A percentile compares a stretch with the other conserved stretches of the same genome.
Conservation (phyloP, 64 coral and sea anemone species). For the Porites lutea region DNA sequence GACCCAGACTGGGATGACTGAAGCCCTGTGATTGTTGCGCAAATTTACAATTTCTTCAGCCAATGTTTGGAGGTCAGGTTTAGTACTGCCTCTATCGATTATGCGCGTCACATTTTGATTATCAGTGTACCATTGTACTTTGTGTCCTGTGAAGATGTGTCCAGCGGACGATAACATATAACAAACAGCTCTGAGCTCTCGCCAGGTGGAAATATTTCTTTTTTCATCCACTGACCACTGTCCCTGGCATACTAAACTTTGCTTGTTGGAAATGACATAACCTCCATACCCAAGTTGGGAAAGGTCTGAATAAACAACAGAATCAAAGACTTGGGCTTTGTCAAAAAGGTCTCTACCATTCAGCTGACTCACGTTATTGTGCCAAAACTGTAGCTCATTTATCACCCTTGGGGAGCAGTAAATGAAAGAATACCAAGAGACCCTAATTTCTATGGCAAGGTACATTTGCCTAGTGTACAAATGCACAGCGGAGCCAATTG, state of each 20-base stretch:
- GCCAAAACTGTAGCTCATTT: conserved; percentile 54
- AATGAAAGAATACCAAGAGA: conserved; percentile 15
- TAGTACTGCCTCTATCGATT: conserved; percentile 37
- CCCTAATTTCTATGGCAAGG: conserved; percentile 41
- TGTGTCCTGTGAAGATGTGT: background rate
- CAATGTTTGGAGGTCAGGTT: conserved; percentile 5
- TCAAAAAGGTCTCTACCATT: conserved; percentile 35
- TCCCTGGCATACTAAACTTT: background rate
- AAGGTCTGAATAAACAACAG: conserved; percentile 38
- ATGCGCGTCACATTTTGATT: conserved; percentile 50
- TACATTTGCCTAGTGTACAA: conserved; percentile 54
- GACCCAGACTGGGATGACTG: conserved; percentile 35
- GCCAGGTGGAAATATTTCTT: conserved; percentile 46
- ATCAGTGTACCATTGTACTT: conserved; percentile 60
- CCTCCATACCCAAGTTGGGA: conserved; percentile 39
- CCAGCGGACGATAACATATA: conserved; percentile 24
- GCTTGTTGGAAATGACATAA: background rate
- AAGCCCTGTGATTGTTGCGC: conserved; percentile 18
- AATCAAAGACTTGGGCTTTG: conserved; percentile 16
- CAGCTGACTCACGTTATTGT: conserved; percentile 39
- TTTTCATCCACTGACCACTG: conserved; percentile 32
- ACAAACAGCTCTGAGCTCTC: conserved; percentile 57
- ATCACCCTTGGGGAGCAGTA: conserved; percentile 30
- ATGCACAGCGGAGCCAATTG: conserved; percentile 35
- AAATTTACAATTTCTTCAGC: conserved; percentile 27